phyloP scores from a whole-genome alignment of 2,888 invertebrate species.

The Galerucella calmariensis region DNA sequence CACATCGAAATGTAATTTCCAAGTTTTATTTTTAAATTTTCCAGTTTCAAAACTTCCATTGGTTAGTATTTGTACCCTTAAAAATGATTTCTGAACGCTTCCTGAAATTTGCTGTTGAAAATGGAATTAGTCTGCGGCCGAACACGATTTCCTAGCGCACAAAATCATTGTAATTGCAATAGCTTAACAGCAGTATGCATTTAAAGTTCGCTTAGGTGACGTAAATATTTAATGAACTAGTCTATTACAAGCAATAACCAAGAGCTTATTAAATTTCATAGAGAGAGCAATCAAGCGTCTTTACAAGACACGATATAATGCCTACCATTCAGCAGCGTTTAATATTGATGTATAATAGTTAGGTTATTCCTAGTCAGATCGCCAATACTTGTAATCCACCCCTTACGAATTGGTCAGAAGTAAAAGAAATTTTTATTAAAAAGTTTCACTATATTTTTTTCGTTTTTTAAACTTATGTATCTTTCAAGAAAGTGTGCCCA shows the following conservation, averaged over 20 bases:
- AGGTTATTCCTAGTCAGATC: too few relatives aligned
- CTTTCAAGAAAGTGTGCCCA: too few relatives aligned
- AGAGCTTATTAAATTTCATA: slow-evolving; percentile 44
- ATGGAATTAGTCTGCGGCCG: too few relatives aligned
- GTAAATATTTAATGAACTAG: slow-evolving; percentile 44
- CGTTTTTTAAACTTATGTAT: too few relatives aligned
- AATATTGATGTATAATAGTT: too few relatives aligned
- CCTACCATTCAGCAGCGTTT: too few relatives aligned
- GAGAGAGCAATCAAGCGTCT: slow-evolving; percentile 33
- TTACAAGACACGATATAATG: too few relatives aligned
- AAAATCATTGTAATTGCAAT: slow-evolving; percentile 21
- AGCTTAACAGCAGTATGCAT: slow-evolving; percentile 31
- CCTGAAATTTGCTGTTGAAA: not conserved
- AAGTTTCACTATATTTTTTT: too few relatives aligned
- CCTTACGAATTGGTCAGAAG: too few relatives aligned
- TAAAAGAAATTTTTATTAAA: too few relatives aligned
- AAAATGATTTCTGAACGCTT: not conserved
- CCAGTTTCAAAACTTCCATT: not conserved
- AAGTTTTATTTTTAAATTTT: slow-evolving; percentile 21
- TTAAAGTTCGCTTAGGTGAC: slow-evolving; percentile 40
- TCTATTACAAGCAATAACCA: slow-evolving; percentile 44
- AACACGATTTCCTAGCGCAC: not conserved
- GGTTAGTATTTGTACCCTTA: too few relatives aligned
- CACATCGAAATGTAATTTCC: slow-evolving; percentile 30
- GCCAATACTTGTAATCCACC: too few relatives aligned